Conservation (phyloP, 2,888 invertebrate species). For the Melipona bicolor region DNA sequence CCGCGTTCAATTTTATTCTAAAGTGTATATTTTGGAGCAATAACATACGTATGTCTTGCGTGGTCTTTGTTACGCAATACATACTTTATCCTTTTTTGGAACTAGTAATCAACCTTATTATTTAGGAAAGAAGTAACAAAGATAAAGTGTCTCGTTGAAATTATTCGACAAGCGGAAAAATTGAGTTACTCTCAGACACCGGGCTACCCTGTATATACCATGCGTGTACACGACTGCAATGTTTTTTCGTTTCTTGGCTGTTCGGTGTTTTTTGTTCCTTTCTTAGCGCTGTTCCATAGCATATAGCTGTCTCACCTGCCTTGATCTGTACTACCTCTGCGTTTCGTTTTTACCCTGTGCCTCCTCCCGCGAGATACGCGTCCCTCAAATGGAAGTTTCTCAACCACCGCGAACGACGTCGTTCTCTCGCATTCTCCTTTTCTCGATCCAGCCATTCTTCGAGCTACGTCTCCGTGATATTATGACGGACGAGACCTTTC, state of each 20-base stretch:
- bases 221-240: slow-evolving; percentile 56
- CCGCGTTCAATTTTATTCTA: background rate
- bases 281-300: slow-evolving; percentile 69
- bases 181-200: slow-evolving; percentile 23
- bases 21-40: background rate
- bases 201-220: slow-evolving; percentile 21
- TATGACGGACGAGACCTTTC: background rate
- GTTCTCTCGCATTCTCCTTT: background rate
- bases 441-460: background rate
- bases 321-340: slow-evolving; percentile 67
- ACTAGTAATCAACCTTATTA: background rate
- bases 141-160: background rate
- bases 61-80: background rate
- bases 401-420: background rate
- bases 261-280: slow-evolving; percentile 67
- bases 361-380: slow-evolving; percentile 25
- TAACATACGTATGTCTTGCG: slow-evolving; percentile 4
- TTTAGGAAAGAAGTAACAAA: background rate
- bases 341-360: slow-evolving; percentile 49
- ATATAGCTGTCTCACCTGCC: slow-evolving; percentile 78
- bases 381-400: background rate
- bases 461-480: no score
- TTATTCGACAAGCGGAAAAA: slow-evolving; percentile 14
- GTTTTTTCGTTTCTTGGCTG: slow-evolving; percentile 74
- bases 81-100: background rate